phyloP scores from a whole-genome alignment of 2,113 vertebrate species.

The human region DNA sequence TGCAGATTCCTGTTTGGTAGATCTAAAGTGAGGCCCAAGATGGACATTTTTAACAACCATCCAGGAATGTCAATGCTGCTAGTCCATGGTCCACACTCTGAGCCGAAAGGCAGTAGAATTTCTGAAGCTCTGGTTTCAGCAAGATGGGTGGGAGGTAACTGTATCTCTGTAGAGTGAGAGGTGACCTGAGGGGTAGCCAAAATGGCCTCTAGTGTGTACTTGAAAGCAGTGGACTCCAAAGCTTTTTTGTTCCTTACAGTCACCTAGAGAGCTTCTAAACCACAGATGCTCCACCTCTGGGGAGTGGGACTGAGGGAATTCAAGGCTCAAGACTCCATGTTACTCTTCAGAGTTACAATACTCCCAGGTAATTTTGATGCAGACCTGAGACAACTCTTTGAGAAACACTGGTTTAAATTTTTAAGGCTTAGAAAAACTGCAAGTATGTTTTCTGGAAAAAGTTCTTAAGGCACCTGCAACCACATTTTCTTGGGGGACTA shows the following conservation, averaged over 20 bases:
- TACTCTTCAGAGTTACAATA: background rate
- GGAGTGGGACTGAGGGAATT: background rate
- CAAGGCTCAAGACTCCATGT: background rate
- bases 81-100: background rate
- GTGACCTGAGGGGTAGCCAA: background rate
- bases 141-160: background rate
- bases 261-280: background rate
- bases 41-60: no score
- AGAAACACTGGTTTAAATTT: background rate
- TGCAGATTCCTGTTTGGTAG: background rate
- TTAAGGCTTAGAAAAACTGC: background rate
- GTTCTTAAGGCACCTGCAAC: background rate
- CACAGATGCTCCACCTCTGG: background rate
- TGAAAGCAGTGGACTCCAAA: background rate
- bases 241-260: background rate
- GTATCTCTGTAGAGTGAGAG: background rate
- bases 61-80: background rate
- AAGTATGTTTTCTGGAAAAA: background rate
- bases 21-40: background rate
- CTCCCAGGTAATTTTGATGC: background rate
- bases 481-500: background rate
- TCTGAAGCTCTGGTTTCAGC: background rate
- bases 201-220: background rate
- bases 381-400: background rate
- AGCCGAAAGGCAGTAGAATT: background rate